Percentiles rank a stretch among this genome's conserved stretches.
phyloP scores from a whole-genome alignment of 2,797 vertebrate species.

The Neoniphon sammara region DNA sequence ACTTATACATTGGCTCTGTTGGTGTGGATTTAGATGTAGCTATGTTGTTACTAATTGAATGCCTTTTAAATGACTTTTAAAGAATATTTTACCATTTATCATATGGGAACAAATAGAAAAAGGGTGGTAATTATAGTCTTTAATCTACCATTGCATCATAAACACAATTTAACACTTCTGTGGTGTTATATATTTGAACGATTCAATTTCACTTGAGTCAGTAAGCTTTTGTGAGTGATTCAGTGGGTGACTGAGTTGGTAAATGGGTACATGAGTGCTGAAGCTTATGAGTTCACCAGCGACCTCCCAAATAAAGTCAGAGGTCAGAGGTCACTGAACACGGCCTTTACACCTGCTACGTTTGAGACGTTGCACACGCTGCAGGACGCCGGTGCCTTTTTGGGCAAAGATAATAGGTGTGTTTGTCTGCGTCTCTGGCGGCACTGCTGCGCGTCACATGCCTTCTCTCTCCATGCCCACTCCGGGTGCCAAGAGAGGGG shows the following conservation, averaged over 20 bases:
- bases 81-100: slow-evolving; percentile 45
- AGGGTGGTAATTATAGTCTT: slow-evolving; percentile 65
- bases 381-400: slow-evolving; percentile 57
- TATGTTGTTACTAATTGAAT: slow-evolving; percentile 72
- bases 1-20: slow-evolving; percentile 38
- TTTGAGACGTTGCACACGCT: slow-evolving; percentile 38
- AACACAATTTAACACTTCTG: slow-evolving; percentile 42
- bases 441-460: slow-evolving; percentile 74
- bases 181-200: slow-evolving; percentile 39
- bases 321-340: slow-evolving; percentile 37
- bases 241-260: slow-evolving; percentile 38
- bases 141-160: slow-evolving; percentile 44
- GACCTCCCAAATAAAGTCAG: slow-evolving; percentile 48
- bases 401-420: slow-evolving; percentile 76
- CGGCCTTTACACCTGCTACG: slow-evolving; percentile 28
- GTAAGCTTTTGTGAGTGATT: slow-evolving; percentile 54
- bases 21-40: slow-evolving; percentile 58
- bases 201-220: slow-evolving; percentile 61
- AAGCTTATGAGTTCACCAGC: slow-evolving; percentile 24
- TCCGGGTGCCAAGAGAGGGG: slow-evolving; percentile 79
- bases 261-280: slow-evolving; percentile 28
- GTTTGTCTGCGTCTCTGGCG: slow-evolving; percentile 70
- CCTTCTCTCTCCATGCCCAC: slow-evolving; percentile 74
- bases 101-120: slow-evolving; percentile 59
- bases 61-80: slow-evolving; percentile 39